Evolutionary conservation across 2,888 invertebrate genomes (phyloP), one percentile per base, ranked within the genome.

Genomic region (Mythimna lalbum): DNA sequence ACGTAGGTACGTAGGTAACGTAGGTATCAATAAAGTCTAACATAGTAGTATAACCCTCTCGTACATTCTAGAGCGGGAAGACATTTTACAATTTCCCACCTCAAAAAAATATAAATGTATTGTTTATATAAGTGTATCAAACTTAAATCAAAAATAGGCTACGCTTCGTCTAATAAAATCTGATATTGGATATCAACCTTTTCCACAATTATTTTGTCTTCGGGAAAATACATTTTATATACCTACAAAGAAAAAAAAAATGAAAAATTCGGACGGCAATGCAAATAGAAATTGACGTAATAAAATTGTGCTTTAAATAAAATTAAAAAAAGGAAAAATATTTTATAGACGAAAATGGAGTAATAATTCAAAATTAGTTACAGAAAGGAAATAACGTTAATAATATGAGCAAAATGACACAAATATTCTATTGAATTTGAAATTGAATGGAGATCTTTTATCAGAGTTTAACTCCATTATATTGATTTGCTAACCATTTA

Each of bases 361-460:
- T 36, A 31, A 50, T 76, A 62, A 50, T 9, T 66, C 43, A 61
- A 71, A 71, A 66, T 78, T 56, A 56, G 31, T 43, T 39, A 43
- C 23, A 60, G 21, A 66, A 61, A 59, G 33, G 61, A 61, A 70
- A 76, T 60, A 52, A 7, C 31, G 19, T 39, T 63, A 55, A 81
- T 55, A 81, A 80, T 70, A 60, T 70, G 47, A 60, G 21, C 65
- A 27, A 70, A 50, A 53, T 61, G 66, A 43, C 4, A 0, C 6
- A 39, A 80, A 68, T 47, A 63, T 63, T 52, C 52, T 47, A 81
- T 78, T 66, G 63, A 70, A 64, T 76, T 76, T 14, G 36, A 4
- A 56, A 52, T 21, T 71, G 70, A 76, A 80, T 69, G 66, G 47
- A 50, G 27, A 59, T 71, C 49, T 69, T 74, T 72, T 69, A 69